phyloP scores from a whole-genome alignment of 2,113 vertebrate genomes.

The Rhynchomys soricoides region DNA sequence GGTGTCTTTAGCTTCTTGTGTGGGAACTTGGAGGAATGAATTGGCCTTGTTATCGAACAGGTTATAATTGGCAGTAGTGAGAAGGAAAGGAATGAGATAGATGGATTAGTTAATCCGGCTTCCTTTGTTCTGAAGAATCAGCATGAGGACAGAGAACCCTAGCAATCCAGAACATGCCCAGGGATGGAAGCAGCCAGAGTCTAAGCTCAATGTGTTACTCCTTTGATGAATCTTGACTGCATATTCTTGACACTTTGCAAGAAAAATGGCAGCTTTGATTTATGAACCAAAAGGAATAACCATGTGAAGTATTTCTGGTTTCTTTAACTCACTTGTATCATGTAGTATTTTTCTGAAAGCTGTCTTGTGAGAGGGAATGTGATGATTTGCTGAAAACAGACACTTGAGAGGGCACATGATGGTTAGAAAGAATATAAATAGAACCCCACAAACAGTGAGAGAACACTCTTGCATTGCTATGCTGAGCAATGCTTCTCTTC shows the following conservation, averaged over 20 bases:
- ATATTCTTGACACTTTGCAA: neutral
- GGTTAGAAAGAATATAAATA: too few relatives aligned
- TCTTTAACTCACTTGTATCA: too few relatives aligned
- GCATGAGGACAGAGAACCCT: neutral
- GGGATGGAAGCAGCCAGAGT: neutral
- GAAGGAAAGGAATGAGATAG: neutral
- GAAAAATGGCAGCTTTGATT: neutral
- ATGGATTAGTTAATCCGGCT: neutral
- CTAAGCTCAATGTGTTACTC: neutral
- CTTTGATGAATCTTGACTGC: neutral
- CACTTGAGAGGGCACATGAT: too few relatives aligned
- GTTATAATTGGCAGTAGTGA: neutral
- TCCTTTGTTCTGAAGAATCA: slow-evolving; percentile 39
- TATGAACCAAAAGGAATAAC: neutral
- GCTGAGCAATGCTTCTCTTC: too few relatives aligned
- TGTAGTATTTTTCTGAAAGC: too few relatives aligned
- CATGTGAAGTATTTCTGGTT: too few relatives aligned
- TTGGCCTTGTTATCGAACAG: neutral
- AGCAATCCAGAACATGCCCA: neutral
- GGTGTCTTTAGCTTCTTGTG: neutral
- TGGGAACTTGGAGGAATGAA: neutral
- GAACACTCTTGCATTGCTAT: too few relatives aligned
- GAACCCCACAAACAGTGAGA: too few relatives aligned
- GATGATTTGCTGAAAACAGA: too few relatives aligned
- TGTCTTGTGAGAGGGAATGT: too few relatives aligned